Percentiles rank a stretch among this genome's conserved stretches.
These are phyloP conservation scores for Trachythela sp. DNA, from an alignment of 64 coral and sea anemone species.

Conservation along the genomic window DNA sequence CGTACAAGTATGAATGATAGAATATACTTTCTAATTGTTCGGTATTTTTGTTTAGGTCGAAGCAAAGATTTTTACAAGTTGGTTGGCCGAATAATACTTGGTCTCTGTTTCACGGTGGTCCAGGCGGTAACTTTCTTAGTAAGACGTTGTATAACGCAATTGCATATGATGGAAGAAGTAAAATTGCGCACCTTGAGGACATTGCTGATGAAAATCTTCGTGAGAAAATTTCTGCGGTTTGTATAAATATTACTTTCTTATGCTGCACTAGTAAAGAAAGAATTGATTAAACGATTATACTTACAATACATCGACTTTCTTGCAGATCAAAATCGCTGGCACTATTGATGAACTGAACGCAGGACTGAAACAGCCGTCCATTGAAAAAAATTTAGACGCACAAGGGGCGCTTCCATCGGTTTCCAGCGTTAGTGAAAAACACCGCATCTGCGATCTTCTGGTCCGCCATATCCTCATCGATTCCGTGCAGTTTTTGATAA, in stretches of 20 bases:
- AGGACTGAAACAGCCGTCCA: not conserved
- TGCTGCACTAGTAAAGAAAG: not conserved
- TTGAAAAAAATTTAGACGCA: conserved; percentile 17
- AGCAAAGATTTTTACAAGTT: conserved; percentile 12
- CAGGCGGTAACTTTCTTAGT: conserved; percentile 36
- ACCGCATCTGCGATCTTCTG: not conserved
- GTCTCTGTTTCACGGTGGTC: conserved; percentile 35
- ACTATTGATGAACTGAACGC: conserved; percentile 9
- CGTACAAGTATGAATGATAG: too few species aligned
- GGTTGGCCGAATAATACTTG: not conserved
- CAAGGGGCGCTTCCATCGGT: not conserved
- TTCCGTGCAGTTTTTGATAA: conserved; percentile 17
- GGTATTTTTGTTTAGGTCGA: not conserved
- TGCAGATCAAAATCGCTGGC: conserved; percentile 24
- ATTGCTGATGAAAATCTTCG: conserved; percentile 6
- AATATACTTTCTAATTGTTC: too few species aligned
- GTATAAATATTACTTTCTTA: not conserved
- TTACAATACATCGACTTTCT: not conserved
- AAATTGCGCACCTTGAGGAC: not conserved
- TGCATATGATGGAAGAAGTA: too few species aligned
- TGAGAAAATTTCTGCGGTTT: not conserved
- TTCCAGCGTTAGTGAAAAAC: not conserved
- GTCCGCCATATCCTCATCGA: conserved; percentile 31
- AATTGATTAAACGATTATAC: too few species aligned
- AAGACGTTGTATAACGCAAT: not conserved